Percentiles rank a stretch among this genome's conserved stretches.
Conservation (phyloP, 2,888 invertebrate species). For the Leptinotarsa tumamoca region DNA sequence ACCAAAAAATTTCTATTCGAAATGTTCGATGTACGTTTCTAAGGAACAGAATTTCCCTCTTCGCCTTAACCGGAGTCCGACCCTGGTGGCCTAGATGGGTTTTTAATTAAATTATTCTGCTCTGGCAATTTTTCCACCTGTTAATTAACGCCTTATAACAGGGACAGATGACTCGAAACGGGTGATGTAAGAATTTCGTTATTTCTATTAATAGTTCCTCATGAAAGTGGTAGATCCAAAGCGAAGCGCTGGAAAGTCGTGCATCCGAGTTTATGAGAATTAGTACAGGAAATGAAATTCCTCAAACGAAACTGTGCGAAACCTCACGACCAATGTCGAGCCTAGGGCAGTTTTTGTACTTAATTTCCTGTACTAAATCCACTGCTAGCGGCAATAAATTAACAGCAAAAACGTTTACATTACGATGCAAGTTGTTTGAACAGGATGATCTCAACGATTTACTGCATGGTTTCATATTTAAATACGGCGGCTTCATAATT, state of each 20-base stretch:
- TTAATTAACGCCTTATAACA: background rate
- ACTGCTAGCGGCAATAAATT: background rate
- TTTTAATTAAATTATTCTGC: conserved; percentile 5
- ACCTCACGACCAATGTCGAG: too few species aligned
- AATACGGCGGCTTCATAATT: background rate
- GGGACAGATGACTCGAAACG: conserved; percentile 12
- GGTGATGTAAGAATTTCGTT: conserved; percentile 11
- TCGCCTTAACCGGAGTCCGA: background rate
- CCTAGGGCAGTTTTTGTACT: too few species aligned
- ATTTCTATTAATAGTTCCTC: conserved; percentile 4
- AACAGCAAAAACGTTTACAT: background rate
- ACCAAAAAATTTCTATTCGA: too few species aligned
- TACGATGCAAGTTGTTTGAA: background rate
- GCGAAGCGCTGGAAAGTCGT: background rate
- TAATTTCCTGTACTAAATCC: too few species aligned
- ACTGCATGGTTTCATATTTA: conserved; percentile 2
- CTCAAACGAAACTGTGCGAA: too few species aligned
- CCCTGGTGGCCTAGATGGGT: background rate
- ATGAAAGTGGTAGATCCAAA: background rate
- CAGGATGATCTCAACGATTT: conserved; percentile 5
- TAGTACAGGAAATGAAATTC: background rate
- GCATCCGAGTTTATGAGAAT: background rate
- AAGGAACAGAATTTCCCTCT: background rate
- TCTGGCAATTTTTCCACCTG: background rate
- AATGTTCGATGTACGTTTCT: too few species aligned